These are phyloP conservation scores for Mercenaria mercenaria DNA, from an alignment of 1,140 invertebrate genomes.

Conservation along the genomic window DNA sequence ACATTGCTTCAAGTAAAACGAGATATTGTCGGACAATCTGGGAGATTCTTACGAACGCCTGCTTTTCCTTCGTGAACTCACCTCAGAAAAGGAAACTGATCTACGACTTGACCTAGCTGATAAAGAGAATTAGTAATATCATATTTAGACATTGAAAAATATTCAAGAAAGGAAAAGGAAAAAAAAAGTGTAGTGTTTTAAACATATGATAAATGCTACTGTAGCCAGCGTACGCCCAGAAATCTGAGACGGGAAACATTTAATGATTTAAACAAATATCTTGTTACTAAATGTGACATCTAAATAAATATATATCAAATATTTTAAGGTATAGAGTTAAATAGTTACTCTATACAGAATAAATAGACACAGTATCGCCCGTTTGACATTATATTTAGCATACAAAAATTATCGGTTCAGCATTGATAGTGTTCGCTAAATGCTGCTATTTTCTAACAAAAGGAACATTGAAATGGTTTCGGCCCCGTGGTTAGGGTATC, in stretches of 20 bases:
- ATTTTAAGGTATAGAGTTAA: slow-evolving; percentile 26
- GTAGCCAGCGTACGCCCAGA: background rate
- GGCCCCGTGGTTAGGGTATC: slow-evolving; percentile 27
- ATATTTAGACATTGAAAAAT: background rate
- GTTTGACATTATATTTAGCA: slow-evolving; percentile 58
- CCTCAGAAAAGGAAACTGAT: too few relatives aligned
- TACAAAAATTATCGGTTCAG: background rate
- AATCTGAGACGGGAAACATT: background rate
- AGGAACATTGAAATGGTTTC: background rate
- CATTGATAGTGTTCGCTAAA: slow-evolving; percentile 24
- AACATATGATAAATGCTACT: slow-evolving; percentile 14
- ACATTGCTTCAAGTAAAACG: too few relatives aligned
- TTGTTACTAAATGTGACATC: slow-evolving; percentile 19
- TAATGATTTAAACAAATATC: slow-evolving; percentile 54
- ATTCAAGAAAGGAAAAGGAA: background rate
- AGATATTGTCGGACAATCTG: too few relatives aligned
- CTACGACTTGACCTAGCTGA: background rate
- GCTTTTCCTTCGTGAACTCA: too few relatives aligned
- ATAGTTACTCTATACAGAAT: slow-evolving; percentile 2
- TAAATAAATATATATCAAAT: slow-evolving; percentile 53
- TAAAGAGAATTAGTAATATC: background rate
- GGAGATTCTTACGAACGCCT: too few relatives aligned
- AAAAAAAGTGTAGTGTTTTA: background rate
- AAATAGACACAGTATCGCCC: slow-evolving; percentile 13
- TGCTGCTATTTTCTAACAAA: slow-evolving; percentile 24